Conservation (phyloP, 2,113 vertebrate species). For the Solea solea region DNA sequence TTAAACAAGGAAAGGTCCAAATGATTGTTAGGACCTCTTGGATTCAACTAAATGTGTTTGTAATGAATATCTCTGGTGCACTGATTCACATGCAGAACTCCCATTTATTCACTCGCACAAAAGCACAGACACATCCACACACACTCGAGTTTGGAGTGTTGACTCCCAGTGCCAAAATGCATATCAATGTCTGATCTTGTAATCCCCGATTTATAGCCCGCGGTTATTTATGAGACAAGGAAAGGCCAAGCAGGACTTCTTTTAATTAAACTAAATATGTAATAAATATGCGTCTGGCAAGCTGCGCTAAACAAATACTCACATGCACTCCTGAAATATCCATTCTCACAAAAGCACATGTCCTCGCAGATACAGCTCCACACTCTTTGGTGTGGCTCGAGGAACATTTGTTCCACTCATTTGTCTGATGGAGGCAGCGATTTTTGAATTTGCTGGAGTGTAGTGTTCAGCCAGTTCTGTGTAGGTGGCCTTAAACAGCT, state of each 20-base stretch:
- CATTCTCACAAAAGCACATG: not conserved
- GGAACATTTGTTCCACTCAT: slow-evolving; percentile 1
- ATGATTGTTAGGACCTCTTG: not conserved
- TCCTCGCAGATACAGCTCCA: not conserved
- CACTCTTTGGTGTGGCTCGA: not conserved
- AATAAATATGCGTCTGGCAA: not conserved
- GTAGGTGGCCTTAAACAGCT: slow-evolving; percentile 12
- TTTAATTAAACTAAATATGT: not conserved
- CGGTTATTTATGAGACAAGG: slow-evolving; percentile 5
- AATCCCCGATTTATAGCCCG: slow-evolving; percentile 12
- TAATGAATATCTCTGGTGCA: not conserved
- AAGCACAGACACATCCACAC: not conserved
- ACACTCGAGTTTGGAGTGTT: too few species aligned
- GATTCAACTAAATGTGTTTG: not conserved
- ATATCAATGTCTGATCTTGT: slow-evolving; percentile 9
- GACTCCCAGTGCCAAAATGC: slow-evolving; percentile 1
- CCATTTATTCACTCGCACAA: not conserved
- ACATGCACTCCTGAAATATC: not conserved
- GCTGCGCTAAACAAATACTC: not conserved
- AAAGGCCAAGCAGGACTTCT: not conserved
- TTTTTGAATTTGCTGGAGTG: not conserved
- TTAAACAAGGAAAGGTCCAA: not conserved
- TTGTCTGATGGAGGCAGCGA: slow-evolving; percentile 1
- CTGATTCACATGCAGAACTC: too few species aligned
- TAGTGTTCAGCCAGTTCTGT: slow-evolving; percentile 2